Evolutionary conservation across 30 jellyfish, hydroid and myxozoan genomes (phyloP), one percentile per base, ranked within the genome.

Genomic region (Aurelia aurita): DNA sequence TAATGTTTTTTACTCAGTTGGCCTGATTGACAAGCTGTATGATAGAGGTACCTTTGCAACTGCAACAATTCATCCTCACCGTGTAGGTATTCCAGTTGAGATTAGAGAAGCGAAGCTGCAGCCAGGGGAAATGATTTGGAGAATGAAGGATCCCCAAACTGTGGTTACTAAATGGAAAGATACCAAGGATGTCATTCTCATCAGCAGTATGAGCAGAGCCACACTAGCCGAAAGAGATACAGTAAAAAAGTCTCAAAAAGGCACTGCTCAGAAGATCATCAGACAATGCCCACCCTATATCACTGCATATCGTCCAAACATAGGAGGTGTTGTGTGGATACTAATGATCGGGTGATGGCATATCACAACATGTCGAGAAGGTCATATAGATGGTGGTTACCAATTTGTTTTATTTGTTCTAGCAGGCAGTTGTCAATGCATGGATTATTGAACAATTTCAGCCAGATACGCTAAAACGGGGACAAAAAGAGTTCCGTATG

Each of bases 401-500:
- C 85, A 9, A 72, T 72, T 26, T 72, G 44, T 72, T 43, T 20
- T 70, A 72, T 72, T 49, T 72, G 47, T 29, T 72, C 44, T 43
- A 72, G 85, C 85, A 72, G 47, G 85, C 85, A 19, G 29, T 72
- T 72, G 85, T 51, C 23, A 72, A 72, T 72, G 85, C 85, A 16
- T 72, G 69, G 85, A 72, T 72, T 21, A 10, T 72, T 34, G 46
- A 72, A 28, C 85, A 72, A 51, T 72, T n/a, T 71, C 71, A 72
- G 44, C 85, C 71, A 72, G 67, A 72, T 72, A 59, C 69, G 23
- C 32, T 16, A 32, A 72, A 51, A 51, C 71, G 51, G 15, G 85
- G 85, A 49, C 71, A 51, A 29, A 72, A 72, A 45, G 85, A 72
- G 32, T 72, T 72, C 67, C 32, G 72, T 20, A n/a, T n/a, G n/a